Evolutionary conservation across 2,113 vertebrate species (phyloP).

Genomic region (Lethenteron camtschaticum): DNA sequence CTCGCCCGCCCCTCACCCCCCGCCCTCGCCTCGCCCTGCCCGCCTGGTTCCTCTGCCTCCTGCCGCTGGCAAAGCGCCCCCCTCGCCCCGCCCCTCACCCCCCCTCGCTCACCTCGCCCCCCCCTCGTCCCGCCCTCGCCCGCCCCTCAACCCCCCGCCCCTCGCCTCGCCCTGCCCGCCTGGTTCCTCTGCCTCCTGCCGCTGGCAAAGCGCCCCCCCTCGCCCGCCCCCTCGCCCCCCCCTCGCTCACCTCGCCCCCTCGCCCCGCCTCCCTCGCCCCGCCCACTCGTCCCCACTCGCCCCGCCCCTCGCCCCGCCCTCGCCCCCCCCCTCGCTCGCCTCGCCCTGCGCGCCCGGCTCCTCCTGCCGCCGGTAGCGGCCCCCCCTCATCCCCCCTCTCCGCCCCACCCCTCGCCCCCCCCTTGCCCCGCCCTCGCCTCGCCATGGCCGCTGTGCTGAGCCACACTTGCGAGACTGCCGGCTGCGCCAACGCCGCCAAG

Average conservation of each 20-base stretch:
- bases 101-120: too few species aligned
- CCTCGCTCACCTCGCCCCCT: not conserved
- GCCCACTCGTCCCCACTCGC: not conserved
- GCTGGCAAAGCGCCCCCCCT: too few species aligned
- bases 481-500: slow-evolving; percentile 68
- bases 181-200: not conserved
- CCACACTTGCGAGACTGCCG: slow-evolving; percentile 67
- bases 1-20: not conserved
- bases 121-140: not conserved
- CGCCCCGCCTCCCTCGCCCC: not conserved
- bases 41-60: not conserved
- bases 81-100: not conserved
- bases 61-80: not conserved
- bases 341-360: not conserved
- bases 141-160: too few species aligned
- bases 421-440: slow-evolving; percentile 7
- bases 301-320: not conserved
- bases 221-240: not conserved
- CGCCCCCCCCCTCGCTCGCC: not conserved
- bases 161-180: not conserved
- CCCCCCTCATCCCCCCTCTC: not conserved
- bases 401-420: not conserved
- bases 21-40: not conserved
- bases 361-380: not conserved
- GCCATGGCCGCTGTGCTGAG: slow-evolving; percentile 78